Base-by-base conservation (phyloP, 2,113 vertebrate genomes). In the Rousettus leschenaultii region DNA sequence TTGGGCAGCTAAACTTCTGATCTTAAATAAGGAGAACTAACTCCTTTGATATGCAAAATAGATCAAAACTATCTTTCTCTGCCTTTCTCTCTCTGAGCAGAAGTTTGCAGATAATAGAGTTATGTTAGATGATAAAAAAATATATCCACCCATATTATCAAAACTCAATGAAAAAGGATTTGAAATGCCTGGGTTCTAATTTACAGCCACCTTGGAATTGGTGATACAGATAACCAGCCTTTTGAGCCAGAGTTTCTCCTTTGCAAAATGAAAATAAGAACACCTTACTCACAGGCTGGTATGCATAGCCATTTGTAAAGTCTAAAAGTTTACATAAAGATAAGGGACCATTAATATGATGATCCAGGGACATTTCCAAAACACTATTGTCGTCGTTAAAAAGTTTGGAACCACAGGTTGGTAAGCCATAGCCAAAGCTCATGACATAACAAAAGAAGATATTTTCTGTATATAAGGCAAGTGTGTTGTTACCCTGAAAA, bases 21-120 rank as follows among this genome's bases (percentile, higher is more conserved):
- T 93, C 79, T 86, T 86, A 96, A 84, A 65, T 33, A 86, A 8
- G n/a, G 14, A 88, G 33, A 93, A 74, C 35, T 53, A 70, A 85
- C 19, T 78, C 33, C 16, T 92, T 92, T 92, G 78, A 89, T 79
- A 89, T 68, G 59, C 28, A 95, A 91, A 96, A 55, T 43, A 84
- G 24, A 3, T 91, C 45, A 78, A 57, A 95, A 94, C 22, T 80
- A 4, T 82, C 59, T 75, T 74, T 13, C 33, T 33, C 84, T 78
- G 66, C 21, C 89, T 61, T 78, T 89, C 35, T 94, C 5, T 85
- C 71, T 87, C 30, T 53, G n/a, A 55, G 38, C 24, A 86, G 73
- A 48, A 89, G 26, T 77, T 90, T 94, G 13, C 28, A 92, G 40
- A 65, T 13, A 30, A 21, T 63, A 73, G n/a, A 82, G 35, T 2